phyloP scores from a whole-genome alignment of 2,113 vertebrate genomes.

The Turnix velox region DNA sequence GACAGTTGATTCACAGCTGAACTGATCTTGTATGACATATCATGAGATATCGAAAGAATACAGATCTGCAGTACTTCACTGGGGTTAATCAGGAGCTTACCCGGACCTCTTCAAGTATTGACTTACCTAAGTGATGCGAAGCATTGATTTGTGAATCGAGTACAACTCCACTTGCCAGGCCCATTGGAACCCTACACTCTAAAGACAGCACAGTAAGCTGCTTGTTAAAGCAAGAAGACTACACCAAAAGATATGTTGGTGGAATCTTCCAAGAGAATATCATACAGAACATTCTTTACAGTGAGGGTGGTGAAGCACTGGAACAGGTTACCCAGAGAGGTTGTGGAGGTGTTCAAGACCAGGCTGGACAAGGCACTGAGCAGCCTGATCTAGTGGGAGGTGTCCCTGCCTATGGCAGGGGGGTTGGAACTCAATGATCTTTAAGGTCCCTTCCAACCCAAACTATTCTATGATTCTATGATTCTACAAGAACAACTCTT shows the following conservation, averaged over 20 bases:
- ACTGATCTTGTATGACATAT: neutral
- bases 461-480: too few species aligned
- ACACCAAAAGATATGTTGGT: neutral
- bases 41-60: neutral
- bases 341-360: too few species aligned
- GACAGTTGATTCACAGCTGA: neutral
- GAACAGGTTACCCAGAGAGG: too few species aligned
- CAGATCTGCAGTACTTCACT: neutral
- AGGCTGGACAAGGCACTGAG: too few species aligned
- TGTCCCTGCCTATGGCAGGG: too few species aligned
- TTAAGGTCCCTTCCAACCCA: too few species aligned
- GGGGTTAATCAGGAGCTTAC: neutral
- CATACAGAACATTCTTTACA: too few species aligned
- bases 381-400: too few species aligned
- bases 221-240: neutral
- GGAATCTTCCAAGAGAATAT: neutral
- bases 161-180: slow-evolving; percentile 80
- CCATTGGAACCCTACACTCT: slow-evolving; percentile 87
- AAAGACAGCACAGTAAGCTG: neutral
- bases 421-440: too few species aligned
- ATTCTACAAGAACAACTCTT: too few species aligned
- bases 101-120: neutral
- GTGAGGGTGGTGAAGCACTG: too few species aligned
- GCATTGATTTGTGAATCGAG: slow-evolving; percentile 83
- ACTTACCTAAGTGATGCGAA: slow-evolving; percentile 75